Base-by-base conservation (phyloP, 2,113 vertebrate genomes). In the Pimephales promelas region DNA sequence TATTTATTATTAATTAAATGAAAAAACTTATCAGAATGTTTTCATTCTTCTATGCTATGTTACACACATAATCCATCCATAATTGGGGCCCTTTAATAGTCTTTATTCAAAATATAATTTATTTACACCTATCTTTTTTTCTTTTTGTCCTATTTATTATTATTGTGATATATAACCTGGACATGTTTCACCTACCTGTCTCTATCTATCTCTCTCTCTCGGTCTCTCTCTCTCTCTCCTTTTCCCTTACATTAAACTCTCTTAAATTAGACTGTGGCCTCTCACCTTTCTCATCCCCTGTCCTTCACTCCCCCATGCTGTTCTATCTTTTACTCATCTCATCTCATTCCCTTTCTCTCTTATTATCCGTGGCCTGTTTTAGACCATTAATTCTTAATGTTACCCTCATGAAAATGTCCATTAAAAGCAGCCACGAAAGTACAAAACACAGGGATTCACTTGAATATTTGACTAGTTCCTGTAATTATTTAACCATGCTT, bases 321-420 rank as follows among this genome's bases (percentile, higher is more conserved):
- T 24, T 62, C 43, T 78, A 47, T 74, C 34, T 34, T 66, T 45
- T 70, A 61, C 52, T 52, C 66, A 26, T 66, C 79, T 40, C 34
- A 20, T 75, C 59, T 76, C 47, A 14, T 10, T 56, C 45, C n/a
- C 22, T 79, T 31, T 79, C 5, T 76, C 68, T 64, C 77, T 47
- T 78, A 59, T 73, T 81, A 81, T 49, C 45, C 13, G 3, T 66
- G 11, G 28, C 64, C 28, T 8, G 26, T 40, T 70, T 68, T 81
- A 81, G 45, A 70, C 40, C 64, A 70, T 70, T 81, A 18, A 81
- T 54, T 81, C 62, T 81, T 81, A 81, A 81, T 81, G 47, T 70
- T 56, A 3, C 64, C 75, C 47, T 56, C 28, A 70, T 68, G 59
- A 62, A 81, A 81, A 71, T 70, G 22, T 81, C 45, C 20, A 81